Conservation (phyloP, 2,113 vertebrate genomes). For the Callorhinus ursinus region DNA sequence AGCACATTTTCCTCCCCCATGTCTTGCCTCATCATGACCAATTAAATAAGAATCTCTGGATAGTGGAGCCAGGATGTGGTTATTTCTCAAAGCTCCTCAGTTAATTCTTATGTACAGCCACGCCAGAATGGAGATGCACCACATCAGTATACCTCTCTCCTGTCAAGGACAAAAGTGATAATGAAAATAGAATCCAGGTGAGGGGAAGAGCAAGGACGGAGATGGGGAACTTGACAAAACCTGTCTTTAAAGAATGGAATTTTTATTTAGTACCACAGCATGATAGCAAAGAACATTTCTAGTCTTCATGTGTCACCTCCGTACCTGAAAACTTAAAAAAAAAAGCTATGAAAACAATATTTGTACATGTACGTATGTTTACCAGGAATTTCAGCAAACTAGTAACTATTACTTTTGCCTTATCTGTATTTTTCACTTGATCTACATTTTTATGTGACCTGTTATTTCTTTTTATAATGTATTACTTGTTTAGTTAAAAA, state of each 20-base stretch:
- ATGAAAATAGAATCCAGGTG: neutral
- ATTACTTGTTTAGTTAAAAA: conserved; percentile 38
- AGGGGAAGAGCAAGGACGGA: neutral
- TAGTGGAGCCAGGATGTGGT: neutral
- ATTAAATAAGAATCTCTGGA: conserved; percentile 25
- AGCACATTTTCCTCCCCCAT: neutral
- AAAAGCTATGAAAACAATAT: neutral
- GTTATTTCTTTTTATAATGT: conserved; percentile 9
- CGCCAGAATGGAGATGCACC: neutral
- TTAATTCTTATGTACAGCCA: neutral
- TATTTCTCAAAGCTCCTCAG: neutral
- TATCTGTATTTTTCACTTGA: neutral
- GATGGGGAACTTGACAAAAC: neutral
- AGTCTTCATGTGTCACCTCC: conserved; percentile 6
- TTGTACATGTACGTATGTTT: neutral
- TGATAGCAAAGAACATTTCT: neutral
- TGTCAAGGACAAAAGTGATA: neutral
- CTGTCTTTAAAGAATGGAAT: conserved; percentile 3
- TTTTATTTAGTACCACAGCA: neutral
- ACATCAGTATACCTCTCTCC: neutral
- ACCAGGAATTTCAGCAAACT: neutral
- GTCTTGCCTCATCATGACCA: neutral
- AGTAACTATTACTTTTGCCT: conserved; percentile 22
- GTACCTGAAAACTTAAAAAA: neutral
- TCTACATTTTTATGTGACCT: neutral